A percentile compares a stretch with the other conserved stretches of the same genome.
Conservation (phyloP, 2,113 vertebrate genomes). For the Boulengeromyrus knoepffleri region DNA sequence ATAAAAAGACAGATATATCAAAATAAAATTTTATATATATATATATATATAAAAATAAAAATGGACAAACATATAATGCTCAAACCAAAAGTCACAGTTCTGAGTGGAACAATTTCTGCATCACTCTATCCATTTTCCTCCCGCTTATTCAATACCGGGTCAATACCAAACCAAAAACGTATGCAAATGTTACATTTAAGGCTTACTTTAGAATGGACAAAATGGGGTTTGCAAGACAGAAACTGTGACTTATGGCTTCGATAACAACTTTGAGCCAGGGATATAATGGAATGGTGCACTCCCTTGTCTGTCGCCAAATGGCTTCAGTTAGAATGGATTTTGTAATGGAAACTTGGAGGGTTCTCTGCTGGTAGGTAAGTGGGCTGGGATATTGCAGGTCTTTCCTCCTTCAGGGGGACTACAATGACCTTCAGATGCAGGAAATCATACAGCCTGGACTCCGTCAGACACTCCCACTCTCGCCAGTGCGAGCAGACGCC, state of each 20-base stretch:
- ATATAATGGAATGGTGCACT: constrained; percentile 66
- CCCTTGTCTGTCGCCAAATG: constrained; percentile 35
- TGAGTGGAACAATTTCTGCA: not conserved
- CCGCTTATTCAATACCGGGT: not conserved
- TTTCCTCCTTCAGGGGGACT: not conserved
- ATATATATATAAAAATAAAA: constrained; percentile 58
- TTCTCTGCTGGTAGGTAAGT: constrained; percentile 2
- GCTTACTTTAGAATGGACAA: constrained; percentile 19
- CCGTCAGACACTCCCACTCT: not conserved
- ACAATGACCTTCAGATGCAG: not conserved
- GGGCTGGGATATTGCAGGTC: not conserved
- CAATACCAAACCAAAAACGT: not conserved
- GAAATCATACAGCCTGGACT: too few relatives aligned
- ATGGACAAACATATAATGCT: constrained; percentile 55
- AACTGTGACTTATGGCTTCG: constrained; percentile 35
- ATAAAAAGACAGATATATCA: constrained; percentile 32
- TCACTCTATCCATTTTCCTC: not conserved
- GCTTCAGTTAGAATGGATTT: constrained; percentile 41
- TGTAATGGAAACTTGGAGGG: constrained; percentile 50
- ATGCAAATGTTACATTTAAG: not conserved
- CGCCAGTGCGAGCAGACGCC: not conserved
- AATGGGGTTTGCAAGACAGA: not conserved
- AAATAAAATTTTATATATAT: constrained; percentile 41
- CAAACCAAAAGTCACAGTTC: constrained; percentile 34
- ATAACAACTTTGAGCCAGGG: constrained; percentile 62